Percentiles rank a stretch among this genome's conserved stretches.
phyloP scores from a whole-genome alignment of 2,797 vertebrate genomes.

The Danio albolineatus region DNA sequence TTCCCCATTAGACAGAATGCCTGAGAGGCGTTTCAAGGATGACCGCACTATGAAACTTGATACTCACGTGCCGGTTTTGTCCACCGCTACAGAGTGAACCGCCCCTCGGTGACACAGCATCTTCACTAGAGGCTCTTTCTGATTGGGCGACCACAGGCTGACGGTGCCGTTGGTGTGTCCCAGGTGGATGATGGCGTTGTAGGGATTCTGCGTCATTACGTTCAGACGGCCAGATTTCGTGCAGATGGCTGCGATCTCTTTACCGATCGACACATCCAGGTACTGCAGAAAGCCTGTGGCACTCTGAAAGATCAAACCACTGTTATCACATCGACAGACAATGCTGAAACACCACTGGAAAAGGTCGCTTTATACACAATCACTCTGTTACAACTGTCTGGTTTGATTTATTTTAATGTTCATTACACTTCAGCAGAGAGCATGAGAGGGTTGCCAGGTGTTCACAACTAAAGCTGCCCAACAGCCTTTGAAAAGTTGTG shows the following conservation, averaged over 20 bases:
- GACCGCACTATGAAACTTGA: too few relatives aligned
- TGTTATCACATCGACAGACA: not conserved
- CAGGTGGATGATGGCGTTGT: conserved; percentile 87
- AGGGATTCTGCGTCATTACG: conserved; percentile 89
- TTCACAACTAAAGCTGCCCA: too few relatives aligned
- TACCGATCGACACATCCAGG: conserved; percentile 89
- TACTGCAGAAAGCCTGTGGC: conserved; percentile 90
- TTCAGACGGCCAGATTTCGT: conserved; percentile 84
- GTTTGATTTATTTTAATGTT: too few relatives aligned
- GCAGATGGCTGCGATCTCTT: conserved; percentile 83
- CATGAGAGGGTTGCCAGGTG: too few relatives aligned
- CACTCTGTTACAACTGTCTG: not conserved
- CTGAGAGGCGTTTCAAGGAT: too few relatives aligned
- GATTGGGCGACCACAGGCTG: conserved; percentile 88
- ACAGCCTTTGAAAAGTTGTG: too few relatives aligned
- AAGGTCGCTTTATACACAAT: not conserved
- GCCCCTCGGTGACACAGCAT: conserved; percentile 88
- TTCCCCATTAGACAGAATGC: too few relatives aligned
- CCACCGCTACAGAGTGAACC: conserved; percentile 84
- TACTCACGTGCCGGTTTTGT: conserved; percentile 89
- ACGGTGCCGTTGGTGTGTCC: conserved; percentile 89
- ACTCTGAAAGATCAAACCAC: conserved; percentile 73
- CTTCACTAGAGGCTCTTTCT: conserved; percentile 87
- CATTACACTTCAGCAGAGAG: too few relatives aligned
- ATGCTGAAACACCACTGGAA: not conserved